A percentile compares a stretch with the other conserved stretches of the same genome.
phyloP scores from a whole-genome alignment of 2,113 vertebrate species.

The Epinephelus cyanopodus region DNA sequence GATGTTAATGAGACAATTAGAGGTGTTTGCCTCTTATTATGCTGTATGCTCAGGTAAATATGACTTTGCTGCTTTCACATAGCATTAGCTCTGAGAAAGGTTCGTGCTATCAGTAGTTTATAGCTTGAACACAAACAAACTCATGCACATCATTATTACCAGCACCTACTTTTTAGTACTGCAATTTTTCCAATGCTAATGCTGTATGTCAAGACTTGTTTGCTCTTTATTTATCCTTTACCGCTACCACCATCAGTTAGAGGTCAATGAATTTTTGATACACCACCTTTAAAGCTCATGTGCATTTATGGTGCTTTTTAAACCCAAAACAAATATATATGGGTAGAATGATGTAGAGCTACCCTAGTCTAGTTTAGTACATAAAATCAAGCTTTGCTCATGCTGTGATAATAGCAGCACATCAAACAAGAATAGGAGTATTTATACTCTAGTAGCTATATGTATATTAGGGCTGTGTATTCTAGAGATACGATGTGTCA shows the following conservation, averaged over 20 bases:
- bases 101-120: not conserved
- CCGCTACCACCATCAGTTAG: not conserved
- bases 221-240: not conserved
- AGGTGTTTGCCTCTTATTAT: not conserved
- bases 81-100: not conserved
- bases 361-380: not conserved
- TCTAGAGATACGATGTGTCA: too few relatives aligned
- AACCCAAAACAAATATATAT: not conserved
- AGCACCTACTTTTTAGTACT: not conserved
- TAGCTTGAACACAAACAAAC: conserved; percentile 22
- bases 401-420: not conserved
- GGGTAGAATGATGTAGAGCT: not conserved
- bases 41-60: not conserved
- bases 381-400: not conserved
- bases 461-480: too few relatives aligned
- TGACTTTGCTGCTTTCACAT: conserved; percentile 18
- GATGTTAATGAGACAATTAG: not conserved
- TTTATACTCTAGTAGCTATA: not conserved
- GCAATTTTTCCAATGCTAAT: not conserved
- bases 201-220: not conserved
- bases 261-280: not conserved
- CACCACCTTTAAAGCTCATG: not conserved
- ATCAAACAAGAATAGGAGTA: not conserved
- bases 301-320: not conserved
- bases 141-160: conserved; percentile 4